A percentile compares a stretch with the other conserved stretches of the same genome.
phyloP scores from a whole-genome alignment of 2,888 invertebrate species.

The Caprella mutica region DNA sequence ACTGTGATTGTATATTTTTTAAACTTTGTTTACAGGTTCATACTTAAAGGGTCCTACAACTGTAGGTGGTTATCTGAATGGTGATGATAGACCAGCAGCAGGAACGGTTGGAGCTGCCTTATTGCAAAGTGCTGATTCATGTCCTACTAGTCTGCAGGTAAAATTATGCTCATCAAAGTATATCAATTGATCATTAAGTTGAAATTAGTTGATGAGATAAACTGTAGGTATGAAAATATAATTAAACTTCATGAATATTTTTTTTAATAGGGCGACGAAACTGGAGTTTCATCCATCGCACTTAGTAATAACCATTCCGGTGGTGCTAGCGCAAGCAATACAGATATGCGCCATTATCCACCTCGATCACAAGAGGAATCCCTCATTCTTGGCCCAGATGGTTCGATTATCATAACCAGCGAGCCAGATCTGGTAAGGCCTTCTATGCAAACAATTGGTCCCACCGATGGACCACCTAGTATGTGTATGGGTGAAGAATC shows the following conservation, averaged over 20 bases:
- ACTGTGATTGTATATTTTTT: not conserved
- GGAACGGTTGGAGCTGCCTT: conserved; percentile 7
- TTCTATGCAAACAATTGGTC: not conserved
- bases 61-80: not conserved
- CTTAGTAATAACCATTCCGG: not conserved
- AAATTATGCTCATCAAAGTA: too few species aligned
- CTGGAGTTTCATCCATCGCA: not conserved
- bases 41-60: conserved; percentile 2
- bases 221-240: too few species aligned
- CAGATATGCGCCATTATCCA: not conserved
- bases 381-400: not conserved
- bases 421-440: conserved; percentile 5
- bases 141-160: conserved; percentile 7
- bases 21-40: not conserved
- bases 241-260: not conserved
- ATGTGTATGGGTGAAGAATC: too few species aligned
- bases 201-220: too few species aligned
- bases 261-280: conserved; percentile 8
- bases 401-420: not conserved
- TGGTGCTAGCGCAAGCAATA: not conserved
- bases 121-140: not conserved
- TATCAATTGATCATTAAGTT: too few species aligned
- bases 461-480: too few species aligned
- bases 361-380: not conserved
- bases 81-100: not conserved